Percentiles rank a stretch among this genome's conserved stretches.
Conservation (phyloP, 2,888 invertebrate genomes). For the Agrochola macilenta region DNA sequence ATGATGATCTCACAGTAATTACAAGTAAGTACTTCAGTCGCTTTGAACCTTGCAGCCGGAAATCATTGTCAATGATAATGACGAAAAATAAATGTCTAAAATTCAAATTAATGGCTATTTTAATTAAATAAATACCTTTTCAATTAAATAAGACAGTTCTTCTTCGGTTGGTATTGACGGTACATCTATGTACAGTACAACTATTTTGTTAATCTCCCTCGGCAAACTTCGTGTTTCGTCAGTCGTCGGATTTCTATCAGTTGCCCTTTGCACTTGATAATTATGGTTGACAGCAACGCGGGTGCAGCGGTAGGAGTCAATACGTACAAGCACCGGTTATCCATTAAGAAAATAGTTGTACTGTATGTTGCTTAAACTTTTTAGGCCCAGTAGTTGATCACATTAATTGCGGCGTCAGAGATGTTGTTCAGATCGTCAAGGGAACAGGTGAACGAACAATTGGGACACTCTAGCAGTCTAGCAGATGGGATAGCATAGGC, state of each 20-base stretch:
- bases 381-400: not conserved
- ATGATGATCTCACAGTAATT: slow-evolving; percentile 45
- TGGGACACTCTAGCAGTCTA: too few species aligned
- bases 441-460: too few species aligned
- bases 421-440: too few species aligned
- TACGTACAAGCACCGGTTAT: too few species aligned
- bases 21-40: slow-evolving; percentile 7
- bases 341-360: too few species aligned
- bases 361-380: not conserved
- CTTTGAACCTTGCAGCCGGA: slow-evolving; percentile 42
- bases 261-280: too few species aligned
- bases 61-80: slow-evolving; percentile 10
- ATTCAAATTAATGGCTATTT: slow-evolving; percentile 19
- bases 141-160: not conserved
- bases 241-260: too few species aligned
- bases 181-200: not conserved
- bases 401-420: not conserved
- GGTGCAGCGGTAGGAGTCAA: too few species aligned
- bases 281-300: too few species aligned
- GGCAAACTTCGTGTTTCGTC: too few species aligned
- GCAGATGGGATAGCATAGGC: too few species aligned
- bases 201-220: too few species aligned
- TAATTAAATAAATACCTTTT: slow-evolving; percentile 8
- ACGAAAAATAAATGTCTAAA: slow-evolving; percentile 1
- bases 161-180: not conserved